Evolutionary conservation across 1,140 invertebrate species (phyloP).

Genomic region (Drosophila yakuba): DNA sequence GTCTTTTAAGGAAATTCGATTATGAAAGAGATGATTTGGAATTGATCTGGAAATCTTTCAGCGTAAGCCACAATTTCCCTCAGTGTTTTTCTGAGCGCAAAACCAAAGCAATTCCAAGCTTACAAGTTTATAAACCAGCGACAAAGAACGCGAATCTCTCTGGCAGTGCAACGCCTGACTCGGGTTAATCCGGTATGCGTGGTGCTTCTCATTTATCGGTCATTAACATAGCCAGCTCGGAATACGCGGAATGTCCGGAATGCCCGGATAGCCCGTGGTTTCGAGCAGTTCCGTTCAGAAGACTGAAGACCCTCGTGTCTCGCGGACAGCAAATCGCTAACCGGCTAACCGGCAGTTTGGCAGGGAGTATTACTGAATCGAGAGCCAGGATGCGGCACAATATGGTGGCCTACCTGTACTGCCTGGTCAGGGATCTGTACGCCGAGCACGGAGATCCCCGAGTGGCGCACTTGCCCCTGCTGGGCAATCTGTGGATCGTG

Average conservation of each 20-base stretch:
- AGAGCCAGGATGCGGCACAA: conserved; percentile 57
- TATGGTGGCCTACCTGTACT: conserved; percentile 47
- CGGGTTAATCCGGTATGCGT: conserved; percentile 50
- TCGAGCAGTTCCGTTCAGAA: conserved; percentile 35
- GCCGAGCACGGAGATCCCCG: conserved; percentile 72
- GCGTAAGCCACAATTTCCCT: neutral
- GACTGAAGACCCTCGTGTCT: conserved; percentile 42
- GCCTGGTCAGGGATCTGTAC: conserved; percentile 53
- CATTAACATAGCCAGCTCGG: conserved; percentile 60
- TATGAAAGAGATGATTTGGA: too few species aligned
- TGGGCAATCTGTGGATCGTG: conserved; percentile 86
- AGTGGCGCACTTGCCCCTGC: conserved; percentile 67
- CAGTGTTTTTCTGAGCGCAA: conserved; percentile 15
- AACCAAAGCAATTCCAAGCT: conserved; percentile 1
- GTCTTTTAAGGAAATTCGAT: neutral
- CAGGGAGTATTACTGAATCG: conserved; percentile 1
- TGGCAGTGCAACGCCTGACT: conserved; percentile 23
- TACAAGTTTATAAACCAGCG: neutral
- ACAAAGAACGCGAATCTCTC: conserved; percentile 17
- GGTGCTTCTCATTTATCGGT: conserved; percentile 63
- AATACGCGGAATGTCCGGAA: neutral
- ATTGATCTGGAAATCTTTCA: too few species aligned
- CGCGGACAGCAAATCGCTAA: conserved; percentile 27
- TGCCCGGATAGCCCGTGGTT: neutral
- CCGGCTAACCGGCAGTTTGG: neutral